phyloP scores from a whole-genome alignment of 2,797 vertebrate species.

The Spheniscus humboldti region DNA sequence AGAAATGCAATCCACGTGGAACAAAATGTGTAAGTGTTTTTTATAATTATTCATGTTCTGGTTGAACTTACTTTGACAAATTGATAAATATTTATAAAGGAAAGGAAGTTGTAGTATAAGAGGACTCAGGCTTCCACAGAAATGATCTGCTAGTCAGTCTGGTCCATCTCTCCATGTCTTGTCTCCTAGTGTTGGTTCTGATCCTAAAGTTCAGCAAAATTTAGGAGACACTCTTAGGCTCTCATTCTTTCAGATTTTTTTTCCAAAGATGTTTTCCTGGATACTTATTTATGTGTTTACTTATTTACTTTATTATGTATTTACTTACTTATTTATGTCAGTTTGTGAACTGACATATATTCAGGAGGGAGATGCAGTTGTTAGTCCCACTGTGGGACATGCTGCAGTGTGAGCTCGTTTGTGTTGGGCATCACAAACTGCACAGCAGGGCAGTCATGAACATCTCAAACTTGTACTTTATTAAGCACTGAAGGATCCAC shows the following conservation, averaged over 20 bases:
- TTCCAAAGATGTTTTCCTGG: neutral
- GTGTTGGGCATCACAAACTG: neutral
- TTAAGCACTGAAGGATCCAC: neutral
- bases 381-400: neutral
- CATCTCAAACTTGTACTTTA: neutral
- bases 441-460: neutral
- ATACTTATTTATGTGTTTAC: neutral
- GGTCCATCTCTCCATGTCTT: neutral
- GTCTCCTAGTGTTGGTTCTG: neutral
- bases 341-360: neutral
- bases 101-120: neutral
- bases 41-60: neutral
- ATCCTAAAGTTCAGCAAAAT: neutral
- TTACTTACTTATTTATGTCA: no score
- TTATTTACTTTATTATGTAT: neutral
- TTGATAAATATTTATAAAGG: neutral
- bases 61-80: neutral
- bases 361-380: neutral
- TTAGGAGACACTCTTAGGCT: neutral
- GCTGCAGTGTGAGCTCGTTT: rapidly evolving
- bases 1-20: neutral
- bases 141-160: rapidly evolving
- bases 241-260: neutral
- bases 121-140: neutral
- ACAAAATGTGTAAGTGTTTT: neutral